Evolutionary conservation across 92 coral and sea anemone species (phyloP).

Genomic region (Pocillopora meandrina): DNA sequence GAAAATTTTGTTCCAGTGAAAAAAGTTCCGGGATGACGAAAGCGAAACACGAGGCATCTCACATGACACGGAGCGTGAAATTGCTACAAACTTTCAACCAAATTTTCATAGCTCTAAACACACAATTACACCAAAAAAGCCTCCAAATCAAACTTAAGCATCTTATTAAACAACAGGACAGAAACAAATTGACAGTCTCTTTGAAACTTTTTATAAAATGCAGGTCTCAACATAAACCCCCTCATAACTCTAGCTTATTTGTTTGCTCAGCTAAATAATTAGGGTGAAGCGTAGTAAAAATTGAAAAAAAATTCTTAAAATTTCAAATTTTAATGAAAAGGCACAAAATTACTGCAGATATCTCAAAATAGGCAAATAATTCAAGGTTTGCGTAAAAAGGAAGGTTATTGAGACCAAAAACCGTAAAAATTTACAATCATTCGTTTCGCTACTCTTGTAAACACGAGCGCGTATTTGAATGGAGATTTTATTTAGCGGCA

Average conservation of each 20-base stretch:
- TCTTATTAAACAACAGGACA: not conserved
- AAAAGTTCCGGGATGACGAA: slow-evolving; percentile 50
- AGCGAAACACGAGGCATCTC: slow-evolving; percentile 80
- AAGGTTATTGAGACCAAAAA: not conserved
- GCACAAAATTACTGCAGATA: slow-evolving; percentile 5
- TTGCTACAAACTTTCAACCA: slow-evolving; percentile 30
- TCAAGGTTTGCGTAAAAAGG: not conserved
- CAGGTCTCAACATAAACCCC: slow-evolving; percentile 33
- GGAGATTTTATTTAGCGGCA: slow-evolving; percentile 44
- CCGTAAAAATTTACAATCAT: slow-evolving; percentile 20
- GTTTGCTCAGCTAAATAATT: slow-evolving; percentile 87
- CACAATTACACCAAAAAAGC: not conserved
- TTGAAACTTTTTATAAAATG: slow-evolving; percentile 29
- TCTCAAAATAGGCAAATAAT: not conserved
- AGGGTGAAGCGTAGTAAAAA: slow-evolving; percentile 38
- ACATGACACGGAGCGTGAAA: slow-evolving; percentile 70
- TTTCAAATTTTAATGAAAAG: slow-evolving; percentile 30
- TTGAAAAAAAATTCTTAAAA: slow-evolving; percentile 71
- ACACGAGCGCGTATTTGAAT: slow-evolving; percentile 43
- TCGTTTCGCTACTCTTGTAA: slow-evolving; percentile 28
- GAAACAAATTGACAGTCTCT: not conserved
- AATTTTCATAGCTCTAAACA: not conserved
- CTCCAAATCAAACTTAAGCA: not conserved
- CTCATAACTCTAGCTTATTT: slow-evolving; percentile 58
- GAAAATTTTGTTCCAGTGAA: slow-evolving; percentile 27